phyloP scores from a whole-genome alignment of 2,888 invertebrate species.

The Ophioninae sp. region DNA sequence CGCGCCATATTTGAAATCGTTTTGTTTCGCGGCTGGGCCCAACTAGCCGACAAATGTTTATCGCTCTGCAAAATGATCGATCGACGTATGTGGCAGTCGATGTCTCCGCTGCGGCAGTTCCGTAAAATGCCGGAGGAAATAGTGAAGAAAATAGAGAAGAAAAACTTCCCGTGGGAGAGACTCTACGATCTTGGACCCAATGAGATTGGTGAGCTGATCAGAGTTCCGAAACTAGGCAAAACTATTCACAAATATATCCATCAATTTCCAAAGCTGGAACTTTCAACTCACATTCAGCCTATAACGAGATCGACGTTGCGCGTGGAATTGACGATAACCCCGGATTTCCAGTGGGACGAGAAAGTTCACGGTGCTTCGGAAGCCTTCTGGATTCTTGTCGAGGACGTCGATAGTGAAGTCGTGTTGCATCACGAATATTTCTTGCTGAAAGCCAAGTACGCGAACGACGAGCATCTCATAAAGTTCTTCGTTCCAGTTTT shows the following conservation, averaged over 20 bases:
- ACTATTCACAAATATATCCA: conserved; percentile 98
- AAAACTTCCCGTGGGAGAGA: conserved; percentile 96
- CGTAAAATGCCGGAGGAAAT: conserved; percentile 98
- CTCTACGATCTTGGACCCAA: conserved; percentile 98
- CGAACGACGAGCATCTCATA: conserved; percentile 96
- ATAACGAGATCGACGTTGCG: conserved; percentile 96
- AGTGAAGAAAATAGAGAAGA: conserved; percentile 98
- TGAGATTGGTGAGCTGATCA: conserved; percentile 97
- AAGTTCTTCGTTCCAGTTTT: conserved; percentile 99
- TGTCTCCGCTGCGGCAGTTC: conserved; percentile 98
- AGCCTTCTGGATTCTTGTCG: conserved; percentile 94
- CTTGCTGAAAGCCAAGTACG: conserved; percentile 96
- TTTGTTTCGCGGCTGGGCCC: conserved; percentile 96
- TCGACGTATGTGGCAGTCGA: conserved; percentile 99
- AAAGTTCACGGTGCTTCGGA: conserved; percentile 92
- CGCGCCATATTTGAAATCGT: conserved; percentile 99
- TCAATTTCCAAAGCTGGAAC: conserved; percentile 97
- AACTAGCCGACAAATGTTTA: conserved; percentile 96
- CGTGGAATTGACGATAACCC: conserved; percentile 98
- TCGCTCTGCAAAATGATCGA: conserved; percentile 99
- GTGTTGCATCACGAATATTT: conserved; percentile 96
- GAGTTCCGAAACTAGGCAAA: conserved; percentile 96
- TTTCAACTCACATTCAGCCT: conserved; percentile 98
- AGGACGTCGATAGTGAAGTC: conserved; percentile 93
- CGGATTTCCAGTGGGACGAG: conserved; percentile 99